Conservation (phyloP, 2,113 vertebrate genomes). For the Scatophagus argus region DNA sequence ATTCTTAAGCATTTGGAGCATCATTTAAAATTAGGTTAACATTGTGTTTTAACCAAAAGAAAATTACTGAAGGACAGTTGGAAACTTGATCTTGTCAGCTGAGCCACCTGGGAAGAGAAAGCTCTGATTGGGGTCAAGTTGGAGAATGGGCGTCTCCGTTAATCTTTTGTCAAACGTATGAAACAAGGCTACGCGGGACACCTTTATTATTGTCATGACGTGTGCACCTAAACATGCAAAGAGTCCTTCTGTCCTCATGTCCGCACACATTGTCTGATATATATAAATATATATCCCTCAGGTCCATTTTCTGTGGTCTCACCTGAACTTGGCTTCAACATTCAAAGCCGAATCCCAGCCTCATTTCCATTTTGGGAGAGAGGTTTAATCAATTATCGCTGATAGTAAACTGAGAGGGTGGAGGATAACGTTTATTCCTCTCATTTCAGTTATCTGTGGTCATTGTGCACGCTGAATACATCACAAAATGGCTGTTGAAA, state of each 20-base stretch:
- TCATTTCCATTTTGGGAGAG: slow-evolving; percentile 39
- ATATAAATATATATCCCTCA: neutral
- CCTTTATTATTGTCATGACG: slow-evolving; percentile 24
- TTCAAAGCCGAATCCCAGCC: slow-evolving; percentile 31
- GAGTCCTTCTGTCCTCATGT: neutral
- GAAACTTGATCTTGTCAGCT: slow-evolving; percentile 71
- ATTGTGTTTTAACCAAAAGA: neutral
- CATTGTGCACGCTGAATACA: slow-evolving; percentile 55
- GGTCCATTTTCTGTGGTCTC: slow-evolving; percentile 5
- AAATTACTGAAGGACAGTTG: slow-evolving; percentile 16
- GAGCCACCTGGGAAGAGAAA: slow-evolving; percentile 72
- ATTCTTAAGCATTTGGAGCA: neutral
- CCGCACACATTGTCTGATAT: neutral
- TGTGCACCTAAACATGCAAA: slow-evolving; percentile 11
- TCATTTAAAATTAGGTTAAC: neutral
- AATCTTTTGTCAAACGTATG: slow-evolving; percentile 43
- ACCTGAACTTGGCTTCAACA: slow-evolving; percentile 34
- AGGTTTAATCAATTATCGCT: slow-evolving; percentile 57
- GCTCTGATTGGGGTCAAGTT: slow-evolving; percentile 55
- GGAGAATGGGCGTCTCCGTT: slow-evolving; percentile 45
- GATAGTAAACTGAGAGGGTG: slow-evolving; percentile 44
- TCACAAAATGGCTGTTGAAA: slow-evolving; percentile 70
- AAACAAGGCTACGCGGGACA: slow-evolving; percentile 37
- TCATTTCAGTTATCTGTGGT: slow-evolving; percentile 60
- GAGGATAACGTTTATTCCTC: slow-evolving; percentile 50